These are phyloP conservation scores for Trichogramma evanescens DNA, from an alignment of 2,888 invertebrate genomes.

Conservation along the genomic window DNA sequence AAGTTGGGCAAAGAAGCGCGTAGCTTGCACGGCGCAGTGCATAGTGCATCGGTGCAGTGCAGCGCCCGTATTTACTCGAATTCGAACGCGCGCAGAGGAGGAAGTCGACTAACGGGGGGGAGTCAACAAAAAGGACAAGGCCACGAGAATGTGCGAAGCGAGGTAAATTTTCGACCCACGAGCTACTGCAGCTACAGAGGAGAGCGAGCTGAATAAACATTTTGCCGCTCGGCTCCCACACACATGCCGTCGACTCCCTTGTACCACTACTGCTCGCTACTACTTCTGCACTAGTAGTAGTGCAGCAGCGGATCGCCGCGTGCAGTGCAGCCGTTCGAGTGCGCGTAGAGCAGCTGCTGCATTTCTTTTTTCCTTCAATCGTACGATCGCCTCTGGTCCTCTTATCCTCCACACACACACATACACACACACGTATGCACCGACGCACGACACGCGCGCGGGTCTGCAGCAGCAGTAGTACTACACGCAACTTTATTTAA, in stretches of 20 bases:
- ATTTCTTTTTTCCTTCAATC: neutral
- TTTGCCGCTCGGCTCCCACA: neutral
- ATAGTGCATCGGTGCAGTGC: no score
- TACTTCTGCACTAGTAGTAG: neutral
- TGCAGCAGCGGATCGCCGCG: neutral
- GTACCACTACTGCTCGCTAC: no score
- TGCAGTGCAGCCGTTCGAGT: neutral
- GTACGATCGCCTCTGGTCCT: no score
- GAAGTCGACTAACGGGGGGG: neutral
- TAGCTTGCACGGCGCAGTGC: no score
- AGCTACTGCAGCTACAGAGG: no score
- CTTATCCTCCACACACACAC: no score
- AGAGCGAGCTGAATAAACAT: slow-evolving; percentile 7
- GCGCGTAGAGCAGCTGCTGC: neutral
- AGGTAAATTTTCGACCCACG: slow-evolving; percentile 2
- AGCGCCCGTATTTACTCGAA: neutral
- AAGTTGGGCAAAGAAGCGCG: neutral
- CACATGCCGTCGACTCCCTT: neutral
- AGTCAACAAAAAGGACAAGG: slow-evolving; percentile 3
- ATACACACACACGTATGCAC: no score
- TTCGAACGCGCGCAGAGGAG: no score
- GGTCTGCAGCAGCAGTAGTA: no score
- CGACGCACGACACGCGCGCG: no score
- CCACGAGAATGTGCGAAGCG: neutral
- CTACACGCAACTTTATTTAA: no score